These are phyloP conservation scores for Penaeus indicus DNA, from an alignment of 1,140 invertebrate genomes.

Conservation along the genomic window DNA sequence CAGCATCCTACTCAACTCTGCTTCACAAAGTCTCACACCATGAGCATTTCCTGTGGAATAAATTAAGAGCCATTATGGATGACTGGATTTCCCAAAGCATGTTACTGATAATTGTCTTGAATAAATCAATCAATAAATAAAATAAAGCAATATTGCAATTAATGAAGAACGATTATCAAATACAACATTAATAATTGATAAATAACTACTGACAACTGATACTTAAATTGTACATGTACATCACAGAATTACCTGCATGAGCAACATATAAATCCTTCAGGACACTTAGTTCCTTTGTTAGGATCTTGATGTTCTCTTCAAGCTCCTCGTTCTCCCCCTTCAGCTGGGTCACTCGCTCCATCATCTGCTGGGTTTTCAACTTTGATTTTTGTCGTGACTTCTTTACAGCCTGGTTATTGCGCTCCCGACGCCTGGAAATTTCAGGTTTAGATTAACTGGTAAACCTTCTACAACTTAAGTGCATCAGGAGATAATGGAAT, in stretches of 20 bases:
- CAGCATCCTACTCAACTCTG: conserved; percentile 45
- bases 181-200: neutral
- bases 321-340: conserved; percentile 48
- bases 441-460: too few species aligned
- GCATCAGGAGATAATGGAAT: too few species aligned
- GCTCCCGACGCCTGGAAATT: conserved; percentile 35
- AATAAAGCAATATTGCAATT: too few species aligned
- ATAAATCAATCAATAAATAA: neutral
- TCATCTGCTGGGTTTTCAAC: conserved; percentile 52
- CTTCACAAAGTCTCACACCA: conserved; percentile 37
- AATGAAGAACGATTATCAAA: too few species aligned
- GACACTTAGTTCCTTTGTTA: conserved; percentile 40
- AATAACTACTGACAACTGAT: too few species aligned
- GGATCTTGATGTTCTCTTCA: conserved; percentile 50
- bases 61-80: neutral
- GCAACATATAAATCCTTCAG: conserved; percentile 43
- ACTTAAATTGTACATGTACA: too few species aligned
- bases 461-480: too few species aligned
- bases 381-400: conserved; percentile 46
- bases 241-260: conserved; percentile 27
- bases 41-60: conserved; percentile 38
- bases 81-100: neutral
- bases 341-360: conserved; percentile 42
- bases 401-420: conserved; percentile 50
- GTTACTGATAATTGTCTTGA: neutral